A percentile compares a stretch with the other conserved stretches of the same genome.
phyloP scores from a whole-genome alignment of 2,113 vertebrate species.

The Leptodactylus fuscus region DNA sequence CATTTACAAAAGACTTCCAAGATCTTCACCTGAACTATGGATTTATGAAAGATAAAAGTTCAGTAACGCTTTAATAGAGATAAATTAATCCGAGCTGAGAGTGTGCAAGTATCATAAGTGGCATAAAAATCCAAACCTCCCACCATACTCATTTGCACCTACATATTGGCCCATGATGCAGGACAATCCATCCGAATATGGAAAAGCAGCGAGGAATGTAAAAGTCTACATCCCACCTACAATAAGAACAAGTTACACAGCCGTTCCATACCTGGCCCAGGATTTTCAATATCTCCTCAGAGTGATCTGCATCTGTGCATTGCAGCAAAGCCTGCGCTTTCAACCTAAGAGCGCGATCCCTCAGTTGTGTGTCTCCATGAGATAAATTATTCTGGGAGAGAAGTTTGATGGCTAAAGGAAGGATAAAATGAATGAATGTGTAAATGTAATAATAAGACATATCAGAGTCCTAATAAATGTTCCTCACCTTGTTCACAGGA shows the following conservation, averaged over 20 bases:
- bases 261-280: constrained; percentile 79
- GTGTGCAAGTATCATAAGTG: no score
- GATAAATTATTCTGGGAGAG: constrained; percentile 59
- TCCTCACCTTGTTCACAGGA: constrained; percentile 86
- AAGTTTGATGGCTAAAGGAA: constrained; percentile 69
- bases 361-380: constrained; percentile 64
- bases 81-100: no score
- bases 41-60: no score
- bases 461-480: background rate
- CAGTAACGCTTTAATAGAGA: no score
- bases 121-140: no score
- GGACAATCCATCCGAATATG: no score
- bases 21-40: no score
- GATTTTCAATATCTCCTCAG: constrained; percentile 80
- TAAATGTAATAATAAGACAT: background rate
- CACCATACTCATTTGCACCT: no score
- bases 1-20: no score
- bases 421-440: background rate
- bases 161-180: no score
- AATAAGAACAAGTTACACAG: background rate
- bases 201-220: no score
- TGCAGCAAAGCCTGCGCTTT: constrained; percentile 82
- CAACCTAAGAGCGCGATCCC: constrained; percentile 75
- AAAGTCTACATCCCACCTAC: no score
- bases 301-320: constrained; percentile 73